Base-by-base conservation (phyloP, 1,140 invertebrate genomes). In the Drosophila auraria region DNA sequence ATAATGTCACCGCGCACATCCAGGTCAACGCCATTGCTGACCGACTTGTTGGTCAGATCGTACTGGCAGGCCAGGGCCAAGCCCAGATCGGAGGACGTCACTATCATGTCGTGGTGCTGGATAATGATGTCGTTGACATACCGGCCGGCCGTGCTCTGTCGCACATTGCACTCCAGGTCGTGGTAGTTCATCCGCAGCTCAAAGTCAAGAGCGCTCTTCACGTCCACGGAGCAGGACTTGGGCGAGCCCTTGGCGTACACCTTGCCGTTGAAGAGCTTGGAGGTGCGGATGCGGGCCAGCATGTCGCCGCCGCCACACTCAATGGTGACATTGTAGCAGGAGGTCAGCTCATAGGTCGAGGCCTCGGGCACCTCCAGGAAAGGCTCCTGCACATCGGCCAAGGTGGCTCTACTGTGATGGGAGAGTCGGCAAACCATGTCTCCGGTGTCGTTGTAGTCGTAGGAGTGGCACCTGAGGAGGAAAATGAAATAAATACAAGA, bases 21-120 rank as follows among this genome's bases (percentile, higher is more conserved):
- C 47, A 98, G 94, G 92, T 98, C 97, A 11, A 98, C 97, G 93
- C 97, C 97, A 93, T 98, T 98, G 11, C 97, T 97, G 8, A 99
- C 97, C 30, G 97, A 98, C 93, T 98, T 98, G 93, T 99, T 98
- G 64, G 97, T 97, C 45, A 98, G 94, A 93, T 98, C 97, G 93
- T 98, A 98, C 91, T 98, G 97, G 93, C 98, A 98, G 71, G 97
- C 97, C 30, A 98, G 96, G 5, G 97, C 97, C 27, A 98, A 94
- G 3, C 97, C 98, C 80, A 98, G 94, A 95, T 98, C 98, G 7
- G 97, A 97, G 49, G 97, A 98, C 45, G 98, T 99, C 50, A 99
- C 97, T 79, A 99, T 98, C 72, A 97, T 98, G 92, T 98, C 97
- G 93, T 99, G 98, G 93, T 98, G 97, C 92, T 99, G 97, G 82